These are phyloP conservation scores for Halictus rubicundus DNA, from an alignment of 1,140 invertebrate genomes.

Conservation along the genomic window DNA sequence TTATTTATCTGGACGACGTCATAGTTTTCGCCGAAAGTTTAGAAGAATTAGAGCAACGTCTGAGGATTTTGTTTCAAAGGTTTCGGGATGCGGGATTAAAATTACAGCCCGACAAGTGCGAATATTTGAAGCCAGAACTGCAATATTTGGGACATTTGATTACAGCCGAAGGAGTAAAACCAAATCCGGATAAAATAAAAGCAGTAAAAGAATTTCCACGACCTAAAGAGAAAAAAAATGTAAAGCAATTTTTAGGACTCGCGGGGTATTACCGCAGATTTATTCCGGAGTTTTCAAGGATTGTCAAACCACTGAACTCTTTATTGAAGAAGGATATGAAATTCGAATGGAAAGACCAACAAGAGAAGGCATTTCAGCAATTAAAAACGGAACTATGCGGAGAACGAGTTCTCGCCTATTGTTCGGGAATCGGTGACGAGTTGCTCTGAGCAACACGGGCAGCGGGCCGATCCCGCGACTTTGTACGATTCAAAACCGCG, in stretches of 20 bases:
- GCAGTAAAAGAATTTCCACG: not conserved
- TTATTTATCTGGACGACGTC: conserved; percentile 22
- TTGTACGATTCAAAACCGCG: no score
- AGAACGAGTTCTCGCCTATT: not conserved
- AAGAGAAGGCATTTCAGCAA: not conserved
- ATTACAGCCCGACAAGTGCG: conserved; percentile 16
- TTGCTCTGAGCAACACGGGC: no score
- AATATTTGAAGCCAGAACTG: not conserved
- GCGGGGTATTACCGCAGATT: not conserved
- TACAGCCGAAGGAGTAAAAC: not conserved
- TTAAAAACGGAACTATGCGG: not conserved
- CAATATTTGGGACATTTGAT: conserved; percentile 14
- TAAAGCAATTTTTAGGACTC: conserved; percentile 10
- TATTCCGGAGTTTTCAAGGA: not conserved
- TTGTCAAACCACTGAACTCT: not conserved
- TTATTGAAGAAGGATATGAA: not conserved
- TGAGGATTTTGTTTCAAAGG: not conserved
- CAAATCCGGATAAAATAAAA: not conserved
- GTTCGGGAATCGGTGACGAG: no score
- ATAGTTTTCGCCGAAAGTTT: not conserved
- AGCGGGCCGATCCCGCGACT: no score
- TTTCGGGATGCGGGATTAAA: not conserved
- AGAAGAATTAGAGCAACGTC: not conserved
- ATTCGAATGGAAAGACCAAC: not conserved
- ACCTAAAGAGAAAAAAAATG: not conserved